Conservation (phyloP, 2,888 invertebrate genomes). For the Ophion obscuratus region DNA sequence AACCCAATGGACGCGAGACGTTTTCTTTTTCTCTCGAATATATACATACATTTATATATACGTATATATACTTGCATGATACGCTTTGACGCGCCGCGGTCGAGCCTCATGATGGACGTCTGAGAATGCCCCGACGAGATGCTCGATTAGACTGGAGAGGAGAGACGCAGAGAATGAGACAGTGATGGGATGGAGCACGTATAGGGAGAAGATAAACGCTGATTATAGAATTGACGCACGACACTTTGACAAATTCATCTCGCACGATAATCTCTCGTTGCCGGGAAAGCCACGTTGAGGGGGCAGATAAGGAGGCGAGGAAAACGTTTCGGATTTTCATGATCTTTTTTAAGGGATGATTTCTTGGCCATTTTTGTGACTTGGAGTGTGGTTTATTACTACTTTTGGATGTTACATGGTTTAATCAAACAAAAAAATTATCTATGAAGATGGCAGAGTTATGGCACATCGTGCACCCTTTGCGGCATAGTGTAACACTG, state of each 20-base stretch:
- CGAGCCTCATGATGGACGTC: neutral
- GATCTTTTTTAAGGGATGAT: too few species aligned
- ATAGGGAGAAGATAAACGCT: neutral
- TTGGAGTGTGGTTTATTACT: too few species aligned
- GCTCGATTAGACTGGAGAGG: neutral
- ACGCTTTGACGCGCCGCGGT: neutral
- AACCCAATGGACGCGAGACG: conserved; percentile 20
- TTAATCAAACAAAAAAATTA: too few species aligned
- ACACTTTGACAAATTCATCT: conserved; percentile 5
- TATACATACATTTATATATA: neutral
- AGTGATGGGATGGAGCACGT: conserved; percentile 14
- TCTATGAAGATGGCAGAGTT: too few species aligned
- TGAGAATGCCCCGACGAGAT: neutral
- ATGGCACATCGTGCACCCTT: too few species aligned
- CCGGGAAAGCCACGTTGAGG: neutral
- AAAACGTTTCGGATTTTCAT: too few species aligned
- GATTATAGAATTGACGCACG: neutral
- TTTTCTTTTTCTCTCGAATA: neutral
- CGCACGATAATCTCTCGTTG: neutral
- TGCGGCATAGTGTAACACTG: too few species aligned
- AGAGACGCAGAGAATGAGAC: neutral
- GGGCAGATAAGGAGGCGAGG: neutral
- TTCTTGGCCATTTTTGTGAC: too few species aligned
- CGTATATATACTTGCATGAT: neutral
- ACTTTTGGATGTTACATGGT: too few species aligned